Evolutionary conservation across 2,797 vertebrate genomes (phyloP).

Genomic region (Pseudochaenichthys georgianus): DNA sequence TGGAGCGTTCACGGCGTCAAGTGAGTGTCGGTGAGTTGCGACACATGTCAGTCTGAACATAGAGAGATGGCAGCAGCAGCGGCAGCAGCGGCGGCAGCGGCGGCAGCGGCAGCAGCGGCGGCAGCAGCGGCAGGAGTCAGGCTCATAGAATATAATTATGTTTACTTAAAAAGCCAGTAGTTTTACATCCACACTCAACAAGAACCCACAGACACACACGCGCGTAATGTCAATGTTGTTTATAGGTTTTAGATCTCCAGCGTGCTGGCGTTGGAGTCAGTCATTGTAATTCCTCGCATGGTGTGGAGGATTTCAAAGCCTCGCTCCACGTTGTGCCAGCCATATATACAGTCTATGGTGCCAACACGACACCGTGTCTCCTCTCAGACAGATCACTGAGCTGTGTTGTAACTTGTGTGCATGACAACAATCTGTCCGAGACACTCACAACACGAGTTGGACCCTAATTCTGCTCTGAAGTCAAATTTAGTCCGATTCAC

Average conservation of each 20-base stretch:
- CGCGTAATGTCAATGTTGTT: background rate
- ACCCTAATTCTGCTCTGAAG: background rate
- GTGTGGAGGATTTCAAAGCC: background rate
- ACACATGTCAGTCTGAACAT: slow-evolving; percentile 38
- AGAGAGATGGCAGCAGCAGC: slow-evolving; percentile 22
- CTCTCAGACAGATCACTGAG: background rate
- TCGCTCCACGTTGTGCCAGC: too few species aligned
- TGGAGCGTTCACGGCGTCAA: background rate
- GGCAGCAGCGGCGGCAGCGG: background rate
- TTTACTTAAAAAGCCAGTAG: background rate
- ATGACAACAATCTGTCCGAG: background rate
- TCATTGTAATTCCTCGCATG: background rate
- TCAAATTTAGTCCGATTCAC: background rate
- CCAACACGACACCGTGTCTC: background rate
- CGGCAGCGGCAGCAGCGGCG: background rate
- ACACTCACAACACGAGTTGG: background rate
- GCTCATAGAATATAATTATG: background rate
- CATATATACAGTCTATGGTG: too few species aligned
- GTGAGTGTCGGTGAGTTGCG: slow-evolving; percentile 17
- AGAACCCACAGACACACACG: background rate
- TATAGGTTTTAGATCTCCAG: background rate
- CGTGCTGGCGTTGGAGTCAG: background rate
- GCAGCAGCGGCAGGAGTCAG: background rate
- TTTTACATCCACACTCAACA: background rate
- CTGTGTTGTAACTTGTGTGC: background rate